These are phyloP conservation scores for Calliopum simillimum DNA, from an alignment of 2,888 invertebrate genomes.

Conservation along the genomic window DNA sequence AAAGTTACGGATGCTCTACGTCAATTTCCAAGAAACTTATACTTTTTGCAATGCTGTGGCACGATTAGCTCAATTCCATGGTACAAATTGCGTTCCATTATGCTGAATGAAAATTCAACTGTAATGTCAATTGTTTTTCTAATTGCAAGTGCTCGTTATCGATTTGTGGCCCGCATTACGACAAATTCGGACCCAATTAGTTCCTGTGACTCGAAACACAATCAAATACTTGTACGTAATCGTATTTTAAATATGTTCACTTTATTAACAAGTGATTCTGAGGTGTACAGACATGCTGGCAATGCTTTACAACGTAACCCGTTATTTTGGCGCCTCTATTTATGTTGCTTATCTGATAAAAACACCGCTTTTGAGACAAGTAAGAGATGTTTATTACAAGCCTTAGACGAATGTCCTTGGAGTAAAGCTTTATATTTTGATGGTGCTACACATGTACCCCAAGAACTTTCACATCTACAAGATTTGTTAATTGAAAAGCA, in stretches of 20 bases:
- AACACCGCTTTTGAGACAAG: slow-evolving; percentile 59
- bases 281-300: slow-evolving; percentile 30
- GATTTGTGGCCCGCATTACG: slow-evolving; percentile 47
- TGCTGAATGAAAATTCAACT: slow-evolving; percentile 67
- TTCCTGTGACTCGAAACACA: slow-evolving; percentile 44
- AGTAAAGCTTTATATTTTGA: slow-evolving; percentile 76
- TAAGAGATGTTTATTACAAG: slow-evolving; percentile 68
- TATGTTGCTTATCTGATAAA: slow-evolving; percentile 69
- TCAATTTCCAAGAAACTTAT: slow-evolving; percentile 73
- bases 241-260: slow-evolving; percentile 60
- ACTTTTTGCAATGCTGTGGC: slow-evolving; percentile 69
- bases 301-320: slow-evolving; percentile 62
- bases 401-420: slow-evolving; percentile 75
- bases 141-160: slow-evolving; percentile 65
- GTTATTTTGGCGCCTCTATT: slow-evolving; percentile 74
- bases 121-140: slow-evolving; percentile 68
- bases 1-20: slow-evolving; percentile 65
- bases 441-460: slow-evolving; percentile 74
- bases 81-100: slow-evolving; percentile 69
- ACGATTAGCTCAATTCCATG: slow-evolving; percentile 67
- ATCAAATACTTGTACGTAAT: slow-evolving; percentile 53
- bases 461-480: slow-evolving; percentile 76
- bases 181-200: slow-evolving; percentile 8
- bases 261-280: slow-evolving; percentile 41
- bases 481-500: slow-evolving; percentile 82